Conservation (phyloP, 2,113 vertebrate genomes). For the Stercorarius parasiticus region DNA sequence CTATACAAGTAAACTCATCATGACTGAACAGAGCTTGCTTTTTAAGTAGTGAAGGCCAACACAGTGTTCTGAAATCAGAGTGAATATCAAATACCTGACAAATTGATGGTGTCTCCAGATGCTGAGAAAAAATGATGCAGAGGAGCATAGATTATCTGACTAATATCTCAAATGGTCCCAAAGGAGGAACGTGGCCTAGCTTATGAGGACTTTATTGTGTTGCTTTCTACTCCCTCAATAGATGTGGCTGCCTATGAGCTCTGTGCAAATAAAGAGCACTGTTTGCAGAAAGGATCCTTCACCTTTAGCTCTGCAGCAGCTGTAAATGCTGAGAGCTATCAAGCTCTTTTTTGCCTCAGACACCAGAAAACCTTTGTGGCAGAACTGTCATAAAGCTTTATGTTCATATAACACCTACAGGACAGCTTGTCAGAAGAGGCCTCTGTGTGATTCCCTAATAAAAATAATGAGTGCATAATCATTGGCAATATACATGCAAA, state of each 20-base stretch:
- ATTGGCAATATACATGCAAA: constrained; percentile 9
- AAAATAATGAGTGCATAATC: constrained; percentile 29
- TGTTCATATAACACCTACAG: not conserved
- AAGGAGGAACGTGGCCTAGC: not conserved
- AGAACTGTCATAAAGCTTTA: not conserved
- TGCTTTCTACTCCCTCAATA: not conserved
- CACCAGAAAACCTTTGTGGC: not conserved
- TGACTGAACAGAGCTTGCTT: not conserved
- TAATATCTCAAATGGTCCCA: not conserved
- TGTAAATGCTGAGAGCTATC: not conserved
- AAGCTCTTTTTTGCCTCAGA: not conserved
- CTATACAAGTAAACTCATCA: not conserved
- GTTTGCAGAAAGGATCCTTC: not conserved
- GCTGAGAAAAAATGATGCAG: not conserved
- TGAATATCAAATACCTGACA: not conserved
- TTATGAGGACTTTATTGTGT: not conserved
- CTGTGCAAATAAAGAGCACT: not conserved
- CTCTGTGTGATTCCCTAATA: not conserved
- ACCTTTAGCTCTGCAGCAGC: not conserved
- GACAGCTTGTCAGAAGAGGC: not conserved
- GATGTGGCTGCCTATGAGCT: not conserved
- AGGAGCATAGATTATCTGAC: not conserved
- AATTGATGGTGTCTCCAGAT: not conserved
- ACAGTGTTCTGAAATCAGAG: not conserved
- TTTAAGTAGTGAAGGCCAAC: not conserved